Conservation (phyloP, 2,113 vertebrate genomes). For the Cettia cetti region DNA sequence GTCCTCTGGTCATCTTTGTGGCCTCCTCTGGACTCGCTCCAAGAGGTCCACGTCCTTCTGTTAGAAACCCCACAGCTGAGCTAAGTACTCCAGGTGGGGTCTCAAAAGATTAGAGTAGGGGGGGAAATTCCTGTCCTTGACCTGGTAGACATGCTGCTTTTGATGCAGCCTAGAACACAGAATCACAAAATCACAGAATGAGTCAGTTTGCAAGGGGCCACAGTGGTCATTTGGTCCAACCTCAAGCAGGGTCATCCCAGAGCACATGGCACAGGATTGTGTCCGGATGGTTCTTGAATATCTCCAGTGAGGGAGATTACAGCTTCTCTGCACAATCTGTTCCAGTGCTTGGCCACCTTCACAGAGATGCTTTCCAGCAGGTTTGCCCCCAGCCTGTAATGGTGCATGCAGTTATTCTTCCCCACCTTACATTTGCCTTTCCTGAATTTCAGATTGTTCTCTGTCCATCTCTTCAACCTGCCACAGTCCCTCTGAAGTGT, state of each 20-base stretch:
- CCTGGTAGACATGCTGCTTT: neutral
- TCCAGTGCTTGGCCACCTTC: neutral
- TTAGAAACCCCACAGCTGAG: neutral
- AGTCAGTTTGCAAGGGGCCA: neutral
- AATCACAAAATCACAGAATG: neutral
- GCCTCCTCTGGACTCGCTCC: neutral
- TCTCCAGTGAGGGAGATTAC: neutral
- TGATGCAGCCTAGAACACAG: neutral
- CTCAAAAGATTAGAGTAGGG: neutral
- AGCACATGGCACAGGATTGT: neutral
- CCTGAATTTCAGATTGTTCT: neutral
- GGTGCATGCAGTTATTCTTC: neutral
- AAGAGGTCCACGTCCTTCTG: neutral
- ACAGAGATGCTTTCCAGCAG: neutral
- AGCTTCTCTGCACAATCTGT: neutral
- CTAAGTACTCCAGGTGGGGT: neutral
- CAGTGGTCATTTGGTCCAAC: neutral
- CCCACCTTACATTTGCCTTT: neutral
- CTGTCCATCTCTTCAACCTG: neutral
- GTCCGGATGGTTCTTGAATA: neutral
- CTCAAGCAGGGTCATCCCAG: neutral
- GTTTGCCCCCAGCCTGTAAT: neutral
- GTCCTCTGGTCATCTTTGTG: neutral
- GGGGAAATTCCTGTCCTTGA: neutral
- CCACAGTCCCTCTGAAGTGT: neutral